Evolutionary conservation across 2,113 vertebrate genomes (phyloP).

Genomic region (Grammomys dolichurus): DNA sequence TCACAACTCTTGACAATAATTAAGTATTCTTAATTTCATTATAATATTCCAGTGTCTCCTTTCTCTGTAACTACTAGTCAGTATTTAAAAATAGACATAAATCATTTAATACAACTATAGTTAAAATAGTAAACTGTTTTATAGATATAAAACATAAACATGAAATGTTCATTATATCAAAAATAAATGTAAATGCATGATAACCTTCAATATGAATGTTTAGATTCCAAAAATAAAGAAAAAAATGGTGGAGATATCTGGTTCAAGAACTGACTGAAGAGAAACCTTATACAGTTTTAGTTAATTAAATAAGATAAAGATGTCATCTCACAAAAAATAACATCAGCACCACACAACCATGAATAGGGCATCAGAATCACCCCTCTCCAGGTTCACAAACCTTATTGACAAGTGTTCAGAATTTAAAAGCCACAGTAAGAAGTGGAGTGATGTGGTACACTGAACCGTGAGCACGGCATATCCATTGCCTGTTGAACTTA

Average conservation of each 20-base stretch:
- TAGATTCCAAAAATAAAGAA: neutral
- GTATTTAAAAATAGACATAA: conserved; percentile 38
- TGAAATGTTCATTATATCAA: conserved; percentile 32
- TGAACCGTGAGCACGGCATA: too few relatives aligned
- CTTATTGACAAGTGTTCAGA: too few relatives aligned
- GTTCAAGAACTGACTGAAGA: neutral
- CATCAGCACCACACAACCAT: neutral
- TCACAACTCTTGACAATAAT: neutral
- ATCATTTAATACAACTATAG: neutral
- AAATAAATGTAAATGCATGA: conserved; percentile 4
- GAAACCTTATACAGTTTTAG: neutral
- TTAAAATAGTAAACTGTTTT: neutral
- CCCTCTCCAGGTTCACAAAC: neutral
- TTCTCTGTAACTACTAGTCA: neutral
- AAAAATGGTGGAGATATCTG: neutral
- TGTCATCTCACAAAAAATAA: neutral
- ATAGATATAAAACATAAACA: conserved; percentile 1
- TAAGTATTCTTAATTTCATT: neutral
- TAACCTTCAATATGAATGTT: neutral
- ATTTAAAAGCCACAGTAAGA: neutral
- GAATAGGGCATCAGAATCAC: neutral
- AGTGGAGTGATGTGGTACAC: neutral
- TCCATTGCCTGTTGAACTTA: neutral
- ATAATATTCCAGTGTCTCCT: neutral
- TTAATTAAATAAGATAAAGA: conserved; percentile 12